Percentiles rank a stretch among this genome's conserved stretches.
Evolutionary conservation across 2,113 vertebrate genomes (phyloP).

Genomic region (Poicephalus meyeri): DNA sequence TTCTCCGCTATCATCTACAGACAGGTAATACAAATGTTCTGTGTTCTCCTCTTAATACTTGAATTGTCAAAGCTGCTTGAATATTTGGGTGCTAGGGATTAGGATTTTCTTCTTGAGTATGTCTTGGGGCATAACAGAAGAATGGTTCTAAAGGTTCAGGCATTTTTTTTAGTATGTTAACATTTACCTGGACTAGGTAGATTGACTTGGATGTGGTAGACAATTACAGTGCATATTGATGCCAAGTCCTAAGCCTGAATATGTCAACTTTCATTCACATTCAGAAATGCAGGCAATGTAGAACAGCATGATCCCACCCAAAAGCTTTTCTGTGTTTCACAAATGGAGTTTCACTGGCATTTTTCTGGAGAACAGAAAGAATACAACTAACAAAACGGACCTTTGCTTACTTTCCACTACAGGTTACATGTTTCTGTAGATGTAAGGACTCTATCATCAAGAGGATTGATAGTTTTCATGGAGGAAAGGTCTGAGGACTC

Average conservation of each 20-base stretch:
- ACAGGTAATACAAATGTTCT: constrained; percentile 66
- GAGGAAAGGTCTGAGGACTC: constrained; percentile 71
- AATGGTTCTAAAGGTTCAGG: neutral
- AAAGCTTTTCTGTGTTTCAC: neutral
- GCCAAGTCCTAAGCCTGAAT: neutral
- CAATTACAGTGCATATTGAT: neutral
- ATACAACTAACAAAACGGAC: neutral
- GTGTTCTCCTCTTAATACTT: neutral
- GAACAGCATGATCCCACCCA: neutral
- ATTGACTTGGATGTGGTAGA: neutral
- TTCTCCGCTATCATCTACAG: constrained; percentile 69
- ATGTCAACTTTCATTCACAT: neutral
- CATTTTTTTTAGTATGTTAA: neutral
- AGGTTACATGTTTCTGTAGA: constrained; percentile 89
- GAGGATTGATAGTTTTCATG: constrained; percentile 85
- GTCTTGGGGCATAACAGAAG: neutral
- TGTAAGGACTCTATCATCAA: constrained; percentile 77
- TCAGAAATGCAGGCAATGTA: neutral
- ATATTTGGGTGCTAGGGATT: neutral
- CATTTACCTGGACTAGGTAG: neutral
- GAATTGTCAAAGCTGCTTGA: neutral
- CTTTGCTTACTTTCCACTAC: neutral
- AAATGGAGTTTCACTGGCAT: neutral
- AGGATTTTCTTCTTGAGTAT: neutral
- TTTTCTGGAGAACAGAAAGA: neutral